Evolutionary conservation across 2,113 vertebrate species (phyloP).

Genomic region (Irena cyanogastra): DNA sequence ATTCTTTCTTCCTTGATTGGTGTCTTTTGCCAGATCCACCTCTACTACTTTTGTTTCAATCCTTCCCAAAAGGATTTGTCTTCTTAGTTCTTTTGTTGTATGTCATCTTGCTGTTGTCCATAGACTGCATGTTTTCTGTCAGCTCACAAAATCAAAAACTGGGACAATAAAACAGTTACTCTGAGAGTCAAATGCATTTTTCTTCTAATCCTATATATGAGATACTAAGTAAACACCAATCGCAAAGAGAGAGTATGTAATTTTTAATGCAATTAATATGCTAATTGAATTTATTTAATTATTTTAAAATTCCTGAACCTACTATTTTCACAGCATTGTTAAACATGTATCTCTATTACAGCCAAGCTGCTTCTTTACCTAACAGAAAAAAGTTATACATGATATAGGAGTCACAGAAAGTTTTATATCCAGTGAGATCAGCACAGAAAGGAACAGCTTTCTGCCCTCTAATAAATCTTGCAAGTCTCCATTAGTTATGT

Average conservation of each 20-base stretch:
- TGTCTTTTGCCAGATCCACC: neutral
- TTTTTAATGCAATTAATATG: neutral
- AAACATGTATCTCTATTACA: neutral
- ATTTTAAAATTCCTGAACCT: neutral
- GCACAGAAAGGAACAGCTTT: neutral
- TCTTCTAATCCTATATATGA: neutral
- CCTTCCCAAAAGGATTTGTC: neutral
- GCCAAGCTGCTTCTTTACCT: neutral
- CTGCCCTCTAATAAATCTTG: constrained; percentile 14
- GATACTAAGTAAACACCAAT: neutral
- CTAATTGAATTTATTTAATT: neutral
- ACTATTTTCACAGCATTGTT: neutral
- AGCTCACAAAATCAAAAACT: neutral
- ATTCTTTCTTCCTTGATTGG: neutral
- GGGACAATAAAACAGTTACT: neutral
- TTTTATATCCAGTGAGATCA: constrained; percentile 20
- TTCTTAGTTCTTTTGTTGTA: neutral
- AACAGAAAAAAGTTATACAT: neutral
- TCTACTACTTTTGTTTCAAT: neutral
- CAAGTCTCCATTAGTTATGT: neutral
- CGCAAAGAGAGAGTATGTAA: neutral
- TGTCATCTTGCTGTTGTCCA: neutral
- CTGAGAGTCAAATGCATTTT: neutral
- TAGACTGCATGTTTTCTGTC: neutral
- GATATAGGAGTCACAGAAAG: neutral